These are phyloP conservation scores for Amblyornis subalaris DNA, from an alignment of 2,113 vertebrate species.

Conservation along the genomic window DNA sequence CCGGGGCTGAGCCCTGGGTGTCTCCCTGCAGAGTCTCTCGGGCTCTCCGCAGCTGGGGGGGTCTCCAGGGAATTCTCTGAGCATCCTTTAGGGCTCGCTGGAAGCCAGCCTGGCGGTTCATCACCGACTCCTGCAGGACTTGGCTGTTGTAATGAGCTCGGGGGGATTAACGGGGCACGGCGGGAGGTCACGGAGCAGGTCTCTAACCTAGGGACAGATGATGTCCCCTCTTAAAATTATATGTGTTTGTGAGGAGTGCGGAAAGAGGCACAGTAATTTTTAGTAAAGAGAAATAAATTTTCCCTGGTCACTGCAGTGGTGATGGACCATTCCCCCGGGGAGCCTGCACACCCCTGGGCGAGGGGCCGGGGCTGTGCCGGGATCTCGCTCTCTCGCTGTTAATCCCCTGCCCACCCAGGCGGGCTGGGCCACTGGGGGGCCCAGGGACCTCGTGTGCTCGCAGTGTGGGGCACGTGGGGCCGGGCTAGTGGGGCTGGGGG, in stretches of 20 bases:
- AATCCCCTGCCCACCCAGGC: neutral
- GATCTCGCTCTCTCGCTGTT: neutral
- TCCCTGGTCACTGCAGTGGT: accelerated
- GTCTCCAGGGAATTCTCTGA: neutral
- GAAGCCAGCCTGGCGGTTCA: neutral
- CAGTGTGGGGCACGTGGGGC: neutral
- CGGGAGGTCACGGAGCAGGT: neutral
- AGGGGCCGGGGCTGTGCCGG: neutral
- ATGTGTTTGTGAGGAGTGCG: accelerated
- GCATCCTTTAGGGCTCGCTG: neutral
- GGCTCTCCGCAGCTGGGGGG: neutral
- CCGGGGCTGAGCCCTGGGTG: neutral
- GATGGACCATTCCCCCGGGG: neutral
- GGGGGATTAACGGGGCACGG: neutral
- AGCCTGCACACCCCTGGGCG: accelerated
- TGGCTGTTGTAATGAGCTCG: neutral
- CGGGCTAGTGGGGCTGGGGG: neutral
- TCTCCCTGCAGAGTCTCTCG: neutral
- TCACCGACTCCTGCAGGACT: neutral
- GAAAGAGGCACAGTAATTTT: neutral
- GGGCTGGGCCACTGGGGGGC: neutral
- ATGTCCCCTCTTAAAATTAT: neutral
- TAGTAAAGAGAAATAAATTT: neutral
- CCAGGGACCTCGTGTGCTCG: neutral
- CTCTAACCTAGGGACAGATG: neutral